Evolutionary conservation across 2,888 invertebrate species (phyloP).

Genomic region (Luperina nickerlii): DNA sequence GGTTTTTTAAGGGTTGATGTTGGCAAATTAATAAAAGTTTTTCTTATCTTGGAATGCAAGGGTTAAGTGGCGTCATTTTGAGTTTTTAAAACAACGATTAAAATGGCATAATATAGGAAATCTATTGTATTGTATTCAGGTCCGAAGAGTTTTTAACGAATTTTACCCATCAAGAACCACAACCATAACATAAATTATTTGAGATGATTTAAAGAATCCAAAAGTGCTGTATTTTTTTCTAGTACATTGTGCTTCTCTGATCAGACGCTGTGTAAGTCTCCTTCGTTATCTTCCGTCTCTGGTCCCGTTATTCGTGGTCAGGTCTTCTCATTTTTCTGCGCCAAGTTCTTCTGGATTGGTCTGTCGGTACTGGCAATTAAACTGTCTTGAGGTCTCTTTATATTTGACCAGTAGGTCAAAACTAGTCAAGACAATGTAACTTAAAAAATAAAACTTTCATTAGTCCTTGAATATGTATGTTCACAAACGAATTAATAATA

Average conservation of each 20-base stretch:
- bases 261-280: neutral
- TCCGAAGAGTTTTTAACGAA: neutral
- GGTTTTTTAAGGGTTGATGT: constrained; percentile 66
- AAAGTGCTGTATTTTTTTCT: neutral
- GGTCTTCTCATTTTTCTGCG: too few species aligned
- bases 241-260: neutral
- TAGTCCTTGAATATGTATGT: neutral
- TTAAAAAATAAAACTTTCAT: neutral
- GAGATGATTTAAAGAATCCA: neutral
- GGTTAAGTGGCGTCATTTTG: neutral
- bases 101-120: neutral
- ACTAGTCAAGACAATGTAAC: neutral
- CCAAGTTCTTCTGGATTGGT: too few species aligned
- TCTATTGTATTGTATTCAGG: neutral
- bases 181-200: neutral
- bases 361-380: too few species aligned
- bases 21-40: constrained; percentile 61
- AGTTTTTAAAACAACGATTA: neutral
- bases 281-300: too few species aligned
- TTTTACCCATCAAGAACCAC: neutral
- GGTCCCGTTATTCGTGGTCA: too few species aligned
- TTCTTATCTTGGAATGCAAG: neutral
- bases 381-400: too few species aligned
- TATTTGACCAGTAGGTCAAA: too few species aligned
- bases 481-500: constrained; percentile 9